Base-by-base conservation (phyloP, 2,888 invertebrate species). In the Argynnis bischoffii region DNA sequence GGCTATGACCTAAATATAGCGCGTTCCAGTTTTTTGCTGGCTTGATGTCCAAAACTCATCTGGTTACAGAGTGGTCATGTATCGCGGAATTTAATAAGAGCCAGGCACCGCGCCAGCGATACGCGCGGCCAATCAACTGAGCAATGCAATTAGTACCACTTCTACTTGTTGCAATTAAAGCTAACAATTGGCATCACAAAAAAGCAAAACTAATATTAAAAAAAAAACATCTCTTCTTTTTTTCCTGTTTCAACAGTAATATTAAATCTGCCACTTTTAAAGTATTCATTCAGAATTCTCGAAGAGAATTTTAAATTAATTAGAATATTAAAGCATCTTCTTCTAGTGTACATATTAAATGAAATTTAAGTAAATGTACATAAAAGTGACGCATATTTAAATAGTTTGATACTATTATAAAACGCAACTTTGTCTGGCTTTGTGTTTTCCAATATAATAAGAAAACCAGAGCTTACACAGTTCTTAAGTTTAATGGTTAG, bases 51-150 rank as follows among this genome's bases (percentile, higher is more conserved):
- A 65, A 57, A 63, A 59, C 63, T 70, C 70, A 65, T 70, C 60
- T 50, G 69, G 63, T 63, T 59, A 59, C 65, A 56, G 56, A 68
- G 57, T 59, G 68, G 65, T 57, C 65, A 26, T 65, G 63, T 68
- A 68, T 57, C 54, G 65, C 47, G 65, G 63, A 70, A 70, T 70
- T 70, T 70, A 70, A 70, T 70, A 70, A 68, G 64, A 61, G 61
- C 61, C 35, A 55, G n/a, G 48, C 56, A 63, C 18, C 47, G 41
- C 46, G 35, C 46, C 55, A 41, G n/a, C 54, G 55, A 8, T 31
- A 41, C 48, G 35, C 18, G 35, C 35, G n/a, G 35, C n/a, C 54
- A 60, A 60, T 60, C 60, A 61, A 55, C 66, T 46, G 48, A 26
- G 47, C 60, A 55, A 48, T 54, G 48, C 66, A 54, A 60, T 54